Base-by-base conservation (phyloP, 2,113 vertebrate species). In the Otus sunia region DNA sequence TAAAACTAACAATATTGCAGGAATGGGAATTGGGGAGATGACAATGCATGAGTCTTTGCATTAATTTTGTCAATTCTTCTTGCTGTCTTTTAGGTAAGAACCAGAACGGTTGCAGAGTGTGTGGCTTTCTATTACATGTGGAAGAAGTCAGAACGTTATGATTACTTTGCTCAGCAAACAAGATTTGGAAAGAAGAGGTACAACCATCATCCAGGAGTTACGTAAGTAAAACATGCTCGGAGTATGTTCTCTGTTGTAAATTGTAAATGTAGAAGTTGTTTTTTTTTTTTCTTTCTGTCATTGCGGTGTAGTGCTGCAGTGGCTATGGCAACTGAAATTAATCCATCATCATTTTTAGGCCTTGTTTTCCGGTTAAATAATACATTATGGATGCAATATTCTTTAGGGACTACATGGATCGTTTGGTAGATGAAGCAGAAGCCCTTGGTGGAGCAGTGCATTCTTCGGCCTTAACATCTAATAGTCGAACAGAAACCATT, bases 121-220 rank as follows among this genome's bases (percentile, higher is more conserved):
- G 99, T 99, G 43, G 99, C 99, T 19, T 99, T 99, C 97, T 99
- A 99, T 94, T 99, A 99, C 94, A 99, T 99, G 99, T 99, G 99
- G 99, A 99, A 99, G 30, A 99, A 99, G 97, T 99, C 99, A 0
- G 99, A 99, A 96, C 99, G 99, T 60, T 99, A 99, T 11, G 99
- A 99, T 97, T 98, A 99, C 94, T 99, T 99, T 93, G 99, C 99
- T 92, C 99, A 99, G 94, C 99, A 99, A 98, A 99, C 99, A 94
- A 98, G 99, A 72, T 99, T 99, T 92, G 99, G 99, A 87, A 99
- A 99, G 98, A 99, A 99, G 97, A 99, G 99, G 76, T 99, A 99
- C 6, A 99, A 99, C 97, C 99, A 99, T 98, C 99, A 99, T 94
- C 99, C 99, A 13, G 99, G 99, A 91, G 99, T 99, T 84, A 99